A percentile compares a stretch with the other conserved stretches of the same genome.
Evolutionary conservation across 2,888 invertebrate species (phyloP).

Genomic region (Drosophila diplacantha): DNA sequence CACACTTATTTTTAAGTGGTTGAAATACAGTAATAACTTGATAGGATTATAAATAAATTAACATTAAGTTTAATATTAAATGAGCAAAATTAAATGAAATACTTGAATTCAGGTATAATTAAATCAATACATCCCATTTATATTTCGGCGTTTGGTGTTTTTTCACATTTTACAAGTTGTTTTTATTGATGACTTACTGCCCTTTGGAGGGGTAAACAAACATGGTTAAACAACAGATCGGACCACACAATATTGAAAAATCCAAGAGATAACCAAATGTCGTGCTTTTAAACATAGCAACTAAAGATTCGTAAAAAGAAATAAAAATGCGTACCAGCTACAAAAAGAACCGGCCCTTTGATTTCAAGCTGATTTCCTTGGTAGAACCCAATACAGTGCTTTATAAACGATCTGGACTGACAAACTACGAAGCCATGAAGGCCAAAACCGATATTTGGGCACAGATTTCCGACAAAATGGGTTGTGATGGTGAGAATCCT

Average conservation of each 20-base stretch:
- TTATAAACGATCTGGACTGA: conserved; percentile 66
- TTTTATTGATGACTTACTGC: too few relatives aligned
- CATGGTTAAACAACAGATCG: not conserved
- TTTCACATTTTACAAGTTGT: not conserved
- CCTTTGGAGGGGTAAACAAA: conserved; percentile 10
- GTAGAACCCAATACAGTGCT: conserved; percentile 68
- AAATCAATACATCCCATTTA: not conserved
- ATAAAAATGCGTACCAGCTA: conserved; percentile 68
- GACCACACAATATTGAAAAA: not conserved
- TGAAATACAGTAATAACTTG: not conserved
- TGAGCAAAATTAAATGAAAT: not conserved
- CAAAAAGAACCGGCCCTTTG: conserved; percentile 73
- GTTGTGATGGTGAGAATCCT: conserved; percentile 50
- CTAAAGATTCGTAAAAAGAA: not conserved
- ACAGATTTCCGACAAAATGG: conserved; percentile 63
- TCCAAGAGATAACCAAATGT: not conserved
- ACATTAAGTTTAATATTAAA: too few relatives aligned
- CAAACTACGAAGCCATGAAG: conserved; percentile 71
- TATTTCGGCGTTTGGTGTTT: not conserved
- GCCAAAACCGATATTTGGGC: conserved; percentile 67
- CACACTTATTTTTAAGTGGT: conserved; percentile 1
- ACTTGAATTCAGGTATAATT: not conserved
- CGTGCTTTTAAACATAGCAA: not conserved
- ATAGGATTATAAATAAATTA: not conserved
- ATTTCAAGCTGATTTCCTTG: conserved; percentile 71